phyloP scores from a whole-genome alignment of 2,797 vertebrate species.

The Brachyrhaphis roseni region DNA sequence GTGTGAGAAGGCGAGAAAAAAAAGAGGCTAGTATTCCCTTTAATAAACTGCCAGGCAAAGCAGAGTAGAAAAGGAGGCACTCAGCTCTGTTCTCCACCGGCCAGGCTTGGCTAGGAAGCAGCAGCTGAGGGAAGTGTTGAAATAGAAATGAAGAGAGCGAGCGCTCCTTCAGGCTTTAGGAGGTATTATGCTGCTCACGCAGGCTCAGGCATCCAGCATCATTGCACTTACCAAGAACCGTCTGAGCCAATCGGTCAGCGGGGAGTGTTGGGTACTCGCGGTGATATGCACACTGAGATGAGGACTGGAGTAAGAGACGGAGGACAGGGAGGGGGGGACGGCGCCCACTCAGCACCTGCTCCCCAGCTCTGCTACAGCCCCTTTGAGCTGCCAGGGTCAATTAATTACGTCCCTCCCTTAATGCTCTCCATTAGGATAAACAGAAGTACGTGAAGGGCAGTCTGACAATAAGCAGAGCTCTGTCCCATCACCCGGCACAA shows the following conservation, averaged over 20 bases:
- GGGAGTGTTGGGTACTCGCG: slow-evolving; percentile 61
- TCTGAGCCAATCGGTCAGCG: slow-evolving; percentile 82
- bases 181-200: slow-evolving; percentile 79
- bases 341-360: slow-evolving; percentile 56
- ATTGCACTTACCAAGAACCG: slow-evolving; percentile 76
- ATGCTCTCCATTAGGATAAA: slow-evolving; percentile 67
- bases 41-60: slow-evolving; percentile 86
- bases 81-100: slow-evolving; percentile 59
- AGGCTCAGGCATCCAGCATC: slow-evolving; percentile 78
- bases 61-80: slow-evolving; percentile 60
- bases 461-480: slow-evolving; percentile 35
- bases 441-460: slow-evolving; percentile 47
- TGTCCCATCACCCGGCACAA: slow-evolving; percentile 18
- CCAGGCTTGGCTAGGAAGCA: slow-evolving; percentile 64
- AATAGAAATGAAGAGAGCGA: slow-evolving; percentile 76
- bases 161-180: slow-evolving; percentile 81
- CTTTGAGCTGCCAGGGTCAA: slow-evolving; percentile 67
- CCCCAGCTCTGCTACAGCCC: slow-evolving; percentile 41
- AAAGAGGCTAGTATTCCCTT: slow-evolving; percentile 85
- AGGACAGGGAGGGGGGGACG: slow-evolving; percentile 26
- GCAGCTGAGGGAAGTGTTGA: slow-evolving; percentile 65
- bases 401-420: slow-evolving; percentile 71
- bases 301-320: slow-evolving; percentile 41
- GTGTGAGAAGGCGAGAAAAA: slow-evolving; percentile 51
- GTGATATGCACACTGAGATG: slow-evolving; percentile 51